Evolutionary conservation across 2,888 invertebrate species (phyloP).

Genomic region (Hirtodrosophila duncani): DNA sequence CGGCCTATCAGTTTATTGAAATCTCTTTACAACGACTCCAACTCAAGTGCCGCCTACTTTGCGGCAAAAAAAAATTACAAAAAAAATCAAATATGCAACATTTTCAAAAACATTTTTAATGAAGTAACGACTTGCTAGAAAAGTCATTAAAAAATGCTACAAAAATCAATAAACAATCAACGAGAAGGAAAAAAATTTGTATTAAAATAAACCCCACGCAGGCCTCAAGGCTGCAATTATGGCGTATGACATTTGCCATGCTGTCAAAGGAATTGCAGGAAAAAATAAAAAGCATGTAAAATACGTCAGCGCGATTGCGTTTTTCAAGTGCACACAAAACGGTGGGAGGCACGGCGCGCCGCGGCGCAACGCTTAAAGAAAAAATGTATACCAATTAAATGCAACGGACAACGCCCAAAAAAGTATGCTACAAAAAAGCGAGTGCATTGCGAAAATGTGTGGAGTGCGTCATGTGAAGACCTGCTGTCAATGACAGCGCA

Average conservation of each 20-base stretch:
- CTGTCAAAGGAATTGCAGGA: constrained; percentile 51
- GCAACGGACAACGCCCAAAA: constrained; percentile 68
- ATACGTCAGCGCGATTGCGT: constrained; percentile 62
- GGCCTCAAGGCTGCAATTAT: constrained; percentile 64
- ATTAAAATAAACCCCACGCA: constrained; percentile 10
- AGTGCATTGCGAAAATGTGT: no score
- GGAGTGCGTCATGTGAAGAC: constrained; percentile 36
- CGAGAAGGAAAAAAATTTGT: constrained; percentile 11
- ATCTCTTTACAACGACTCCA: constrained; percentile 53
- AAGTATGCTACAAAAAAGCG: constrained; percentile 40
- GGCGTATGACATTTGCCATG: constrained; percentile 29
- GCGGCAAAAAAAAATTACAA: constrained; percentile 27
- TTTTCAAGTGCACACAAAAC: constrained; percentile 57
- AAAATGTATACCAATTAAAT: constrained; percentile 64
- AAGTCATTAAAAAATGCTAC: constrained; percentile 63
- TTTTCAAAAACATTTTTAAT: constrained; percentile 54
- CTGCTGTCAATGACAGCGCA: constrained; percentile 66
- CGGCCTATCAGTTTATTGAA: constrained; percentile 56
- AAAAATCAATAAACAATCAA: constrained; percentile 66
- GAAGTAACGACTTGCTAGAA: constrained; percentile 60
- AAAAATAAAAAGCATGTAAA: constrained; percentile 33
- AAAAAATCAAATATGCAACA: constrained; percentile 40
- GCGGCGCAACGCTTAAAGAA: constrained; percentile 8
- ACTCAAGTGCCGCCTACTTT: constrained; percentile 29
- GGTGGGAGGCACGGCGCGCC: constrained; percentile 9